Percentiles rank a stretch among this genome's conserved stretches.
These are phyloP conservation scores for Aquatica leii DNA, from an alignment of 2,888 invertebrate genomes.

Conservation along the genomic window DNA sequence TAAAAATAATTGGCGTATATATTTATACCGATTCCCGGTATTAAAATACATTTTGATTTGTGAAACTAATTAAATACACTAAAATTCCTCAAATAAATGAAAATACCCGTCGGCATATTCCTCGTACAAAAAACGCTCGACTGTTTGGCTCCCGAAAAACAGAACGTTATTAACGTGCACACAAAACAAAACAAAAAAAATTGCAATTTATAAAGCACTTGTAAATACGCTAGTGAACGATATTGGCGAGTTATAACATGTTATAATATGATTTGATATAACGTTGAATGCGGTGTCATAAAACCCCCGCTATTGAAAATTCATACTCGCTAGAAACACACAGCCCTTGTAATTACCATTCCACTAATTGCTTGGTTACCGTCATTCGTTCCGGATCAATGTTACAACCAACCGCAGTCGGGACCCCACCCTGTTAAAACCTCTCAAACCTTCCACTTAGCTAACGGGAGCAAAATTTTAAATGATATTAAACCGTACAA, in stretches of 20 bases:
- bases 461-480: conserved; percentile 37
- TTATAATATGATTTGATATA: conserved; percentile 28
- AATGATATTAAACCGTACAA: conserved; percentile 37
- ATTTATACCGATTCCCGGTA: no score
- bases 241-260: conserved; percentile 15
- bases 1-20: no score
- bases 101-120: no score
- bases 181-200: no score
- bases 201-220: conserved; percentile 10
- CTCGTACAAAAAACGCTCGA: no score
- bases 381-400: conserved; percentile 44
- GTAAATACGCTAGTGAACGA: conserved; percentile 2
- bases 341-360: conserved; percentile 44
- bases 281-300: conserved; percentile 35
- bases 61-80: no score
- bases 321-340: conserved; percentile 38
- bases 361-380: conserved; percentile 47
- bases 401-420: conserved; percentile 42
- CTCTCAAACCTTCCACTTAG: conserved; percentile 36
- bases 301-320: conserved; percentile 37
- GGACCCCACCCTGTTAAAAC: conserved; percentile 40
- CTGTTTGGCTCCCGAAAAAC: no score
- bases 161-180: no score
- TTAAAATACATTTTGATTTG: no score
- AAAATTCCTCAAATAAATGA: no score